A percentile compares a stretch with the other conserved stretches of the same genome.
phyloP scores from a whole-genome alignment of 1,140 invertebrate species.

The Planococcus citri region DNA sequence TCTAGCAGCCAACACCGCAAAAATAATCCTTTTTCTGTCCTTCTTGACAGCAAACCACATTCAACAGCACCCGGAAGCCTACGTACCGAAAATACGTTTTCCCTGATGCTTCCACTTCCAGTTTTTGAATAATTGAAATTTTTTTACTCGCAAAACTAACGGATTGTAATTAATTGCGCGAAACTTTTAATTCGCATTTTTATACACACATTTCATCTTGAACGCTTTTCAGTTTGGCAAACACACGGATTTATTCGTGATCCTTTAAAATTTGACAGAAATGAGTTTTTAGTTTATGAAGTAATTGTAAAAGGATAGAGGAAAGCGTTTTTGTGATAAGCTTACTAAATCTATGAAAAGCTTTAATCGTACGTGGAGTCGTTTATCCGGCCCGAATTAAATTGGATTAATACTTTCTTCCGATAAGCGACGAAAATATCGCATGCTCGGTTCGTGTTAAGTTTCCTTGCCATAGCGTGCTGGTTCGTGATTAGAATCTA shows the following conservation, averaged over 20 bases:
- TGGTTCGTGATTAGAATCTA: slow-evolving; percentile 1
- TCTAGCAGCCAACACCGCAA: neutral
- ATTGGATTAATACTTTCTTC: neutral
- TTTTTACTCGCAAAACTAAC: neutral
- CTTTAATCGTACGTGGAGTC: slow-evolving; percentile 1
- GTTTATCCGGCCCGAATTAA: neutral
- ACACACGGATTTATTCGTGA: neutral
- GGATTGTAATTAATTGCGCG: neutral
- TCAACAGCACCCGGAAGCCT: slow-evolving; percentile 5
- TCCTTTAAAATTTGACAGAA: slow-evolving; percentile 4
- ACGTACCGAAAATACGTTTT: neutral
- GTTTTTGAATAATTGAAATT: neutral
- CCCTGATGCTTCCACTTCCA: neutral
- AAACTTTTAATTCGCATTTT: too few species aligned
- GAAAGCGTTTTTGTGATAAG: slow-evolving; percentile 4
- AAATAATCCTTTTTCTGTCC: slow-evolving; percentile 17
- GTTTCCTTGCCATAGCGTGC: neutral
- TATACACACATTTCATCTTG: too few species aligned
- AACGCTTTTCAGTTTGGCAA: neutral
- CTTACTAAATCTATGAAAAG: neutral
- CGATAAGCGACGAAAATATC: slow-evolving; percentile 6
- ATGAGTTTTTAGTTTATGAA: slow-evolving; percentile 8
- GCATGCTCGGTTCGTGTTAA: neutral
- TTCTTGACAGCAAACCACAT: slow-evolving; percentile 9
- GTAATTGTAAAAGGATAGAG: slow-evolving; percentile 2